These are phyloP conservation scores for Drosophila flavopinicola DNA, from an alignment of 2,888 invertebrate genomes.

Conservation along the genomic window DNA sequence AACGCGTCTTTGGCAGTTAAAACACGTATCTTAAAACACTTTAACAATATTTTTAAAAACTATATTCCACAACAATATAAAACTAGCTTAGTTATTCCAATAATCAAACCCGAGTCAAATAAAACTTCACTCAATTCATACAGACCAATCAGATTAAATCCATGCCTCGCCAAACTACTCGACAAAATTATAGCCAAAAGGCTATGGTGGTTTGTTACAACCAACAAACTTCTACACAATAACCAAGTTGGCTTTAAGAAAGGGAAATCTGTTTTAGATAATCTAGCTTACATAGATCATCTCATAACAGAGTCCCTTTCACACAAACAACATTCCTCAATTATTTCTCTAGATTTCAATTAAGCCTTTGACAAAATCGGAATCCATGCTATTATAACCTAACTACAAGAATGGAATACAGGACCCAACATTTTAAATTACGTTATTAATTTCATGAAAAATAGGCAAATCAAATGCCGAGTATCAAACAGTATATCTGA, in stretches of 20 bases:
- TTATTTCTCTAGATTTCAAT: slow-evolving; percentile 7
- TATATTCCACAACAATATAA: background rate
- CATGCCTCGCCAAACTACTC: slow-evolving; percentile 4
- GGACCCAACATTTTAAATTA: slow-evolving; percentile 19
- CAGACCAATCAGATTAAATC: background rate
- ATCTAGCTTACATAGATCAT: slow-evolving; percentile 11
- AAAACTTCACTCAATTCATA: too few species aligned
- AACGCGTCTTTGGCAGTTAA: background rate
- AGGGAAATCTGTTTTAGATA: slow-evolving; percentile 7
- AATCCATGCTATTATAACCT: background rate
- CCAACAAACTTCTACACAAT: too few species aligned
- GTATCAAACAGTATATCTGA: slow-evolving; percentile 11
- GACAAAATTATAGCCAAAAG: slow-evolving; percentile 12
- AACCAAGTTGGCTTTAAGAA: too few species aligned
- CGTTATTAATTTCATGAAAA: slow-evolving; percentile 27
- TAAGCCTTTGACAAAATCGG: slow-evolving; percentile 11
- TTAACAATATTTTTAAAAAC: background rate
- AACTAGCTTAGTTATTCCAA: slow-evolving; percentile 1
- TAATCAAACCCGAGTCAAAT: background rate
- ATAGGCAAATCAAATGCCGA: slow-evolving; percentile 26
- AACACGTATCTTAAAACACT: too few species aligned
- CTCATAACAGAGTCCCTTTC: slow-evolving; percentile 12
- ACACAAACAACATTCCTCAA: slow-evolving; percentile 9
- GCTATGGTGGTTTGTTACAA: background rate
- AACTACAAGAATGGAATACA: slow-evolving; percentile 16